A percentile compares a stretch with the other conserved stretches of the same genome.
Conservation (phyloP, 2,113 vertebrate genomes). For the Tamias sibiricus region DNA sequence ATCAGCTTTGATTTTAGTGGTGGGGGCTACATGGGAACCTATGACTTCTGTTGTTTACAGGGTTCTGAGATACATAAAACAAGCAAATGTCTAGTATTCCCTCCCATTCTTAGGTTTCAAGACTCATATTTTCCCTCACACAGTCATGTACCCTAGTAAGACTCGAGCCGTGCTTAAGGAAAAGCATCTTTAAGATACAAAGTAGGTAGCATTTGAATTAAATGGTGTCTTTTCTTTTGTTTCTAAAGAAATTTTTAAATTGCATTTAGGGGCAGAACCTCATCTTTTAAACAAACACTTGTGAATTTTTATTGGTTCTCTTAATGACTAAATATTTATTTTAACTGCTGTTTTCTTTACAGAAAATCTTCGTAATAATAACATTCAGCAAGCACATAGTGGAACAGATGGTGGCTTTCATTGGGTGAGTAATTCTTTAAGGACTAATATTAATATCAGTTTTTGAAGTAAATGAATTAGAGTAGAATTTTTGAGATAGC, state of each 20-base stretch:
- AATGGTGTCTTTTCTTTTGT: neutral
- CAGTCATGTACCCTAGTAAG: conserved; percentile 23
- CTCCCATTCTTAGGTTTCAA: conserved; percentile 57
- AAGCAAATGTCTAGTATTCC: neutral
- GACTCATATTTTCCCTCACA: conserved; percentile 56
- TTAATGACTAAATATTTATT: conserved; percentile 52
- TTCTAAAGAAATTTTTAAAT: neutral
- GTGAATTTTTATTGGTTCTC: conserved; percentile 34
- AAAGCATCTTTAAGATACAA: conserved; percentile 56
- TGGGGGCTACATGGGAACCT: neutral
- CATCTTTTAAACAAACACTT: conserved; percentile 39
- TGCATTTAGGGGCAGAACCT: neutral
- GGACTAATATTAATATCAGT: conserved; percentile 56
- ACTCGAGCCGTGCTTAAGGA: conserved; percentile 18
- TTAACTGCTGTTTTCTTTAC: conserved; percentile 85
- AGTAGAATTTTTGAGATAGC: conserved; percentile 41
- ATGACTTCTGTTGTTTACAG: neutral
- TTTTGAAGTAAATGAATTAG: conserved; percentile 42
- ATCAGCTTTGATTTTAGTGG: neutral
- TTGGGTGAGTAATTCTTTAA: conserved; percentile 93
- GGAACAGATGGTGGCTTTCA: conserved; percentile 96
- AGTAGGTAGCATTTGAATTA: conserved; percentile 5
- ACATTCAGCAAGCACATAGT: conserved; percentile 96
- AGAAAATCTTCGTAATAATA: conserved; percentile 97
- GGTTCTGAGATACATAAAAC: neutral